phyloP scores from a whole-genome alignment of 2,797 vertebrate genomes.

The Platyrinchus mystaceus region DNA sequence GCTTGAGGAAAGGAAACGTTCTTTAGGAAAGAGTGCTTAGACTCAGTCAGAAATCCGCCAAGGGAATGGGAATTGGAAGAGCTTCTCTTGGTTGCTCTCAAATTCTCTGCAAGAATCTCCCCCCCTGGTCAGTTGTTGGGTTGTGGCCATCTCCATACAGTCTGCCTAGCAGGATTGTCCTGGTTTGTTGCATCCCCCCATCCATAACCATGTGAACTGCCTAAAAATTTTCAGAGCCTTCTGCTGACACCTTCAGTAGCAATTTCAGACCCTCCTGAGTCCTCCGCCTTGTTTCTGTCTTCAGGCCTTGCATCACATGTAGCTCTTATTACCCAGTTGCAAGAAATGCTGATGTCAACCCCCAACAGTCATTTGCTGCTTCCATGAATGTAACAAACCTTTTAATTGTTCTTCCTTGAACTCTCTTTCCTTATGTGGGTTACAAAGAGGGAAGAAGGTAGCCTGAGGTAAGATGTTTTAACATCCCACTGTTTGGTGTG shows the following conservation, averaged over 20 bases:
- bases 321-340: neutral
- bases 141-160: too few species aligned
- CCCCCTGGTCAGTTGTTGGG: fast-evolving
- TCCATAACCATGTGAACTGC: neutral
- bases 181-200: neutral
- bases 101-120: neutral
- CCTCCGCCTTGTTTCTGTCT: neutral
- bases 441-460: neutral
- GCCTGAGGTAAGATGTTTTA: neutral
- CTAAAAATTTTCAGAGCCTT: neutral
- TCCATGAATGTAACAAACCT: neutral
- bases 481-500: neutral
- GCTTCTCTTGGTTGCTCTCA: neutral
- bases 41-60: neutral
- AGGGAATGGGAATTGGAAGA: neutral
- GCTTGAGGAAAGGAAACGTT: neutral
- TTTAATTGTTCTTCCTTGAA: neutral
- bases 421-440: neutral
- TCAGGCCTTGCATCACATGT: neutral
- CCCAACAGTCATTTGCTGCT: neutral
- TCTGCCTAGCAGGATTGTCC: neutral
- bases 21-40: neutral
- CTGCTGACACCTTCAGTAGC: neutral
- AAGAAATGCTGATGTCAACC: neutral
- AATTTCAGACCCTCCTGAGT: neutral